A percentile compares a stretch with the other conserved stretches of the same genome.
phyloP scores from a whole-genome alignment of 1,140 invertebrate genomes.

The Calephelis virginiensis region DNA sequence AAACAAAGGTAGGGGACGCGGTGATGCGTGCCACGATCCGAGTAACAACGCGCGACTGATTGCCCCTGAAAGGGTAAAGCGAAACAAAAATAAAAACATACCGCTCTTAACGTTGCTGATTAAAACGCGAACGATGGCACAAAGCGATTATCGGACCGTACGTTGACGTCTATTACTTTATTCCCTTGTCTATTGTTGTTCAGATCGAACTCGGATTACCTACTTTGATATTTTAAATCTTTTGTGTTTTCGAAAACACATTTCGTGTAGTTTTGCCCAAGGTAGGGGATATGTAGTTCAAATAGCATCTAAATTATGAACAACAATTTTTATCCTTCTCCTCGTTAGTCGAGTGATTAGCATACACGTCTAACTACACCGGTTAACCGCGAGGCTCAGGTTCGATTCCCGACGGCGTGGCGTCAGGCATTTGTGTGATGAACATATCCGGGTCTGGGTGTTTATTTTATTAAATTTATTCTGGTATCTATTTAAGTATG shows the following conservation, averaged over 20 bases:
- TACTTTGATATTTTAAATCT: slow-evolving; percentile 42
- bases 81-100: slow-evolving; percentile 53
- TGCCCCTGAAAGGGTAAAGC: slow-evolving; percentile 61
- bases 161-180: slow-evolving; percentile 55
- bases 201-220: slow-evolving; percentile 47
- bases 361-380: no score
- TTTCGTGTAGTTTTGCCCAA: neutral
- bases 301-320: neutral
- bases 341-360: no score
- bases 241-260: slow-evolving; percentile 29
- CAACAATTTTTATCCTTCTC: neutral
- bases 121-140: slow-evolving; percentile 60
- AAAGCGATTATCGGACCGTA: slow-evolving; percentile 72
- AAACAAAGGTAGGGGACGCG: slow-evolving; percentile 40
- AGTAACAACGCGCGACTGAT: slow-evolving; percentile 63
- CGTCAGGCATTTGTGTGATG: no score
- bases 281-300: slow-evolving; percentile 1
- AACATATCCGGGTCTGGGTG: no score
- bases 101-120: slow-evolving; percentile 56
- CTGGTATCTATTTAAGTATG: no score
- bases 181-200: slow-evolving; percentile 41
- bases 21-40: slow-evolving; percentile 54
- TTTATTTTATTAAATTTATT: no score
- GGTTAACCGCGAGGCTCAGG: no score
- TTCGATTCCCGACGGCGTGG: no score